Base-by-base conservation (phyloP, 2,113 vertebrate species). In the Centropus unirufus region DNA sequence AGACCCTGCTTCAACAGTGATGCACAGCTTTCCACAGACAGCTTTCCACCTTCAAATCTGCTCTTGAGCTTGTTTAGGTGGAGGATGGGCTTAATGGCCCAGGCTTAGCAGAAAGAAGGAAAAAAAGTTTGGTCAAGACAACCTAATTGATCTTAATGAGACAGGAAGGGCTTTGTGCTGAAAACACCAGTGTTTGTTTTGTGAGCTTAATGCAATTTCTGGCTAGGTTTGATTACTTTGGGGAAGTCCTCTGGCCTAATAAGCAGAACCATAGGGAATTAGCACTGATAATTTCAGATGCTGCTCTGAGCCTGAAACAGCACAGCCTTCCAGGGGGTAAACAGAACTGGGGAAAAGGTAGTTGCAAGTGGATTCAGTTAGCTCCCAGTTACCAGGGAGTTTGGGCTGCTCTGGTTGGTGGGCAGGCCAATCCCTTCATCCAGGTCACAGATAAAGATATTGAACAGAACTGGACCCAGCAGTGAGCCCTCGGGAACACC, bases 101-200 rank as follows among this genome's bases (percentile, higher is more conserved):
- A 52, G 67, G 51, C 63, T 66, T 29, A 92, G 67, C 34, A 74
- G 70, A 90, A 93, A 79, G 77, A 92, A 93, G 79, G 74, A 78
- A 27, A 42, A 42, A 85, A 96, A 92, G 70, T 95, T 96, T 96
- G 79, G 85, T 94, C 83, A 92, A 93, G 91, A 91, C 95, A 92
- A 85, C 55, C 39, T 96, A 94, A 97, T 96, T 93, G 96, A 77
- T 92, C 89, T 87, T 96, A 96, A 96, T 89, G 92, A 95, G 90
- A 68, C 82, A 91, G 94, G 92, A 95, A 97, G 91, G 84, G 85
- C 93, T 95, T 95, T 83, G 84, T 95, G 95, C 93, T 94, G 96
- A 84, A 86, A 94, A 93, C 78, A 79, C 42, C 81, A 67, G 58
- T 79, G 92, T 94, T 94, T 96, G 93, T 92, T 90, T 94, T 94